These are phyloP conservation scores for Premnoplex brunnescens DNA, from an alignment of 2,797 vertebrate genomes.

Conservation along the genomic window DNA sequence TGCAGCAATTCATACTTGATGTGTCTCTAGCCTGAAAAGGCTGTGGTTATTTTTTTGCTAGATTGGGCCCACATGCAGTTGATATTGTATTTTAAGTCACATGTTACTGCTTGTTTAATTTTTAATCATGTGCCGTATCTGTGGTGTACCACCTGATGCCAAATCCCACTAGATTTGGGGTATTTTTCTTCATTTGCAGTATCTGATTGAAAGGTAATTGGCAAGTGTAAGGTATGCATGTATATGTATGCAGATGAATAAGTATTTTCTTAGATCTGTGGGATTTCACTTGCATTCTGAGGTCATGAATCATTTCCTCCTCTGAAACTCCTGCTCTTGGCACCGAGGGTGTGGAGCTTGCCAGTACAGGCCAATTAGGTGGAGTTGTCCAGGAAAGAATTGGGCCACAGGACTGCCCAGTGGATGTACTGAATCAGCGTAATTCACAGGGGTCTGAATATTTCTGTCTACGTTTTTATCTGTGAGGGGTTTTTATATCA, in stretches of 20 bases:
- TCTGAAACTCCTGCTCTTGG: background rate
- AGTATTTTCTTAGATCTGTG: background rate
- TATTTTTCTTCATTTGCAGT: background rate
- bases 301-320: conserved; percentile 47
- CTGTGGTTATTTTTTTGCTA: background rate
- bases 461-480: background rate
- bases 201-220: background rate
- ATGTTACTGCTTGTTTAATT: background rate
- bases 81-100: background rate
- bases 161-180: background rate
- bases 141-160: background rate
- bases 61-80: background rate
- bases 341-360: background rate
- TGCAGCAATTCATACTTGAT: background rate
- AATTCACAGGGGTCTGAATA: background rate
- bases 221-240: background rate
- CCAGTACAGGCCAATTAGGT: background rate
- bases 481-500: background rate
- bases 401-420: background rate
- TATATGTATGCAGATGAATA: background rate
- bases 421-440: background rate
- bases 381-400: background rate
- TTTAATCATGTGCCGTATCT: background rate
- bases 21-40: background rate
- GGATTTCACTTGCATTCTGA: conserved; percentile 35